A percentile compares a stretch with the other conserved stretches of the same genome.
Conservation (phyloP, 2,888 invertebrate genomes). For the Pterostichus niger region DNA sequence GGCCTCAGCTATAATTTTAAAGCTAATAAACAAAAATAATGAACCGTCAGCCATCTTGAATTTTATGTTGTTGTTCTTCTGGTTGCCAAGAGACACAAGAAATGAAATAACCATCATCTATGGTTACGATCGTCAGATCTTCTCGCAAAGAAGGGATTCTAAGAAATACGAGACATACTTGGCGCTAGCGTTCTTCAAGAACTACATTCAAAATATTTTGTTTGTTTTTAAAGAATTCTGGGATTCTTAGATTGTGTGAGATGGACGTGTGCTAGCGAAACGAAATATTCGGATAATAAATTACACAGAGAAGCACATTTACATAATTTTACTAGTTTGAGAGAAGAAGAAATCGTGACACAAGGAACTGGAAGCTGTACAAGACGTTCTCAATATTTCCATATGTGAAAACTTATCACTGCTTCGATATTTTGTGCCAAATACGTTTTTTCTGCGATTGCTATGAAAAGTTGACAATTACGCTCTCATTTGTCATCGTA, state of each 20-base stretch:
- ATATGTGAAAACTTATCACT: too few relatives aligned
- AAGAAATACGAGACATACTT: too few relatives aligned
- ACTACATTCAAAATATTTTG: too few relatives aligned
- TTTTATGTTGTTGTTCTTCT: constrained; percentile 63
- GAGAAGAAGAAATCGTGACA: constrained; percentile 9
- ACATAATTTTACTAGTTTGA: constrained; percentile 20
- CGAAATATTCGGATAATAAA: constrained; percentile 33
- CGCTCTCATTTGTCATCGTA: too few relatives aligned
- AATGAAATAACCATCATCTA: constrained; percentile 41
- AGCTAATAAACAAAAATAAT: constrained; percentile 64
- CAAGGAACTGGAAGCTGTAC: neutral
- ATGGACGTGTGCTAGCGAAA: constrained; percentile 1
- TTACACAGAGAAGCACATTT: constrained; percentile 17
- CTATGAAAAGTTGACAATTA: too few relatives aligned
- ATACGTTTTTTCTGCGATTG: too few relatives aligned
- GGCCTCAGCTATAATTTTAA: constrained; percentile 31
- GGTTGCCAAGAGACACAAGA: constrained; percentile 47
- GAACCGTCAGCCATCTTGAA: constrained; percentile 54
- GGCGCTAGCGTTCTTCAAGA: too few relatives aligned
- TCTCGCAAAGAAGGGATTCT: too few relatives aligned
- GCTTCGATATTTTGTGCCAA: too few relatives aligned
- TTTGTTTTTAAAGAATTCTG: too few relatives aligned
- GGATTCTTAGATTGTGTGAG: too few relatives aligned
- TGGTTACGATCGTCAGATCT: constrained; percentile 15
- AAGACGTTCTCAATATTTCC: too few relatives aligned